Evolutionary conservation across 1,140 invertebrate genomes (phyloP).

Genomic region (Rhyzopertha dominica): DNA sequence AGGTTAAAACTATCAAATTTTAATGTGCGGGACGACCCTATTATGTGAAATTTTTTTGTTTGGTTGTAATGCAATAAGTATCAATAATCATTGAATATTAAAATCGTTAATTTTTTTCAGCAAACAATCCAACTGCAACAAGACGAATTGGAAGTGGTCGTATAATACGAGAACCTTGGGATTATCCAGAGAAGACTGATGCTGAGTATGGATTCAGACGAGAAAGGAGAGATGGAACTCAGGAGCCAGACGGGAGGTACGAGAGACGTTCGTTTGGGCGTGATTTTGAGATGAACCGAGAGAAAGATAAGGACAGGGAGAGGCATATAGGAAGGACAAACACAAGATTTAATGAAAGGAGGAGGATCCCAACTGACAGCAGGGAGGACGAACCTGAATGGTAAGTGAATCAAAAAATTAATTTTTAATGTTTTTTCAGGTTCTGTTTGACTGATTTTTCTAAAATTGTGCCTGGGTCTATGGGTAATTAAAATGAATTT

Average conservation of each 20-base stretch:
- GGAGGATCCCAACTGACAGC: slow-evolving; percentile 45
- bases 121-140: too few relatives aligned
- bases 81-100: too few relatives aligned
- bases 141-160: slow-evolving; percentile 74
- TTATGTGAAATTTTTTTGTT: too few relatives aligned
- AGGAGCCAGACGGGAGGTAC: slow-evolving; percentile 19
- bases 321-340: slow-evolving; percentile 26
- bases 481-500: too few relatives aligned
- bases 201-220: slow-evolving; percentile 32
- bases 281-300: slow-evolving; percentile 45
- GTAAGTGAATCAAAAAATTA: slow-evolving; percentile 35
- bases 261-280: slow-evolving; percentile 49
- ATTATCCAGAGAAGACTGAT: slow-evolving; percentile 50
- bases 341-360: too few relatives aligned
- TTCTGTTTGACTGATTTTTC: too few relatives aligned
- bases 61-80: too few relatives aligned
- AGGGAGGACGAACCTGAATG: slow-evolving; percentile 62
- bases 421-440: too few relatives aligned
- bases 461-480: too few relatives aligned
- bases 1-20: too few relatives aligned
- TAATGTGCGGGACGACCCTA: too few relatives aligned
- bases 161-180: slow-evolving; percentile 63
- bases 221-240: slow-evolving; percentile 15
- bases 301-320: slow-evolving; percentile 48
- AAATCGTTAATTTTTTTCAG: too few relatives aligned